Base-by-base conservation (phyloP, 2,888 invertebrate species). In the Leptopilina drosophilae region DNA sequence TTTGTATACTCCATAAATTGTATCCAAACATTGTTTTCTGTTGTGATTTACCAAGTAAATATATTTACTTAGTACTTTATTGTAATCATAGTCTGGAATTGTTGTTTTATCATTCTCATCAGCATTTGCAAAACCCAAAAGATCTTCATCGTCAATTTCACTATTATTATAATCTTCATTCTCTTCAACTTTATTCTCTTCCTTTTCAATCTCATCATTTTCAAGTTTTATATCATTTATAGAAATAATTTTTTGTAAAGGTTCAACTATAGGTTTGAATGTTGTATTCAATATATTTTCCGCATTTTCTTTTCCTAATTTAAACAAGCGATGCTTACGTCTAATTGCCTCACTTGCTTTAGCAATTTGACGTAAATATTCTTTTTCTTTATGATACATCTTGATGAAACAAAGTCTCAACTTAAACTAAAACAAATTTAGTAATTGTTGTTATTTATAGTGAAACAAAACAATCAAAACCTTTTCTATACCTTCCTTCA, bases 381-480 rank as follows among this genome's bases (percentile, higher is more conserved):
- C 40, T 64, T 14, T 62, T 64, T 76, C 20, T 20, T 75, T 20
- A 8, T 15, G 20, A 9, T 26, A 46, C 77, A 77, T 77, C 46
- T 64, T 77, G 26, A 64, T 26, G 15, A 15, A 11, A 64, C n/a
- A 9, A 33, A n/a, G 33, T 33, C 33, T 33, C 33, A 33, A 33
- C 33, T 33, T 33, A 5, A 33, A 33, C 9, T 49, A 2, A 26
- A 15, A 33, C 9, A 9, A 11, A 11, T 76, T 12, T 15, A 59
- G 7, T 14, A 20, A 76, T 2, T 12, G 9, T n/a, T 76, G 0
- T 5, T 76, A 49, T 26, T 76, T 33, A 77, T 77, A 65, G 15
- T 26, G 33, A 49, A 11, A 49, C 7, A 77, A 77, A 77, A 20
- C 20, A 20, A 20, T 20, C 20, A 20, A 20, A 20, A 20, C 20